phyloP scores from a whole-genome alignment of 2,888 invertebrate species.

The Pheosia gnoma region DNA sequence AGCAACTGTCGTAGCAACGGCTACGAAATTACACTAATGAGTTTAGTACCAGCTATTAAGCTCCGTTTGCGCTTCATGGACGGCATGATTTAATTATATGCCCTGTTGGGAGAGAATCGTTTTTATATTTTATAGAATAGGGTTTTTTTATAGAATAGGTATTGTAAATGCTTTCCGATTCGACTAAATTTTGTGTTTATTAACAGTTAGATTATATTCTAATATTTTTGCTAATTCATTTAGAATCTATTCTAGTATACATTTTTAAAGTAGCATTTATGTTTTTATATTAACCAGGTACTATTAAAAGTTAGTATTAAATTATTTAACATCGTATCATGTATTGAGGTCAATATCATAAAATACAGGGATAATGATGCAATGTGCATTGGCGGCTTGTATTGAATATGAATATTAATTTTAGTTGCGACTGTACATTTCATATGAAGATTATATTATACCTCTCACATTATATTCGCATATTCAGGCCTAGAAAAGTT shows the following conservation, averaged over 20 bases:
- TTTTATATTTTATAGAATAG: no score
- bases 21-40: neutral
- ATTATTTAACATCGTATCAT: neutral
- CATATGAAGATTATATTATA: neutral
- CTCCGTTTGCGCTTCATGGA: neutral
- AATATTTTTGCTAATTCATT: no score
- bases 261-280: no score
- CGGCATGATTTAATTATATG: neutral
- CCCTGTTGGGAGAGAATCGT: neutral
- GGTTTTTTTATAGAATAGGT: no score
- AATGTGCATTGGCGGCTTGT: neutral
- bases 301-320: no score
- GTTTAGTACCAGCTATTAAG: neutral
- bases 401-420: neutral
- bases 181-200: no score
- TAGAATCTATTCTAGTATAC: no score
- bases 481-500: no score
- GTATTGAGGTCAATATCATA: neutral
- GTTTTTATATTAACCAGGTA: no score
- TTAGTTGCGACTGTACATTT: neutral
- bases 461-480: no score
- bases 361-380: neutral
- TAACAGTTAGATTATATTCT: no score
- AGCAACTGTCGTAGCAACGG: neutral
- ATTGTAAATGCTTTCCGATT: no score